A percentile compares a stretch with the other conserved stretches of the same genome.
These are phyloP conservation scores for Melanostoma scalare DNA, from an alignment of 2,888 invertebrate genomes.

Conservation along the genomic window DNA sequence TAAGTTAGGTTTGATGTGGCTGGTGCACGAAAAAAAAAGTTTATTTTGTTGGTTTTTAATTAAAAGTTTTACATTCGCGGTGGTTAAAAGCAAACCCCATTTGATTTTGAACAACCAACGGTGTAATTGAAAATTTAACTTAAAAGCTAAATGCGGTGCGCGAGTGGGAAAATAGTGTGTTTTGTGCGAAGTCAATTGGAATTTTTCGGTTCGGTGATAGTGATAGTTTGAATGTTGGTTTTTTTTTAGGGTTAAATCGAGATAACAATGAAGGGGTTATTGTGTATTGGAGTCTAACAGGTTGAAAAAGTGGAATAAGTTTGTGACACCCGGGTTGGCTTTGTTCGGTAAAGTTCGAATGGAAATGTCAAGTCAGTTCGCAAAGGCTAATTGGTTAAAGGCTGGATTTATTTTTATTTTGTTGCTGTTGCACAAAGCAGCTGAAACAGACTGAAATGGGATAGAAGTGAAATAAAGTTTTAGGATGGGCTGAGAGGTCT, in stretches of 20 bases:
- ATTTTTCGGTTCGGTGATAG: constrained; percentile 59
- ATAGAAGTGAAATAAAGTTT: too few relatives aligned
- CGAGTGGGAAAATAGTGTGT: constrained; percentile 26
- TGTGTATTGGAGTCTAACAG: constrained; percentile 20
- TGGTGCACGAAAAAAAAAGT: constrained; percentile 29
- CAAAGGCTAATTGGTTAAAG: neutral
- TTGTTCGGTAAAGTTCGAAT: constrained; percentile 10
- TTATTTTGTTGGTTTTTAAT: constrained; percentile 72
- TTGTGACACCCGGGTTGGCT: constrained; percentile 28
- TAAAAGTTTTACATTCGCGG: constrained; percentile 61
- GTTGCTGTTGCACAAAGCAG: too few relatives aligned
- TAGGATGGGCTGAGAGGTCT: too few relatives aligned
- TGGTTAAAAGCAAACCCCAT: constrained; percentile 53
- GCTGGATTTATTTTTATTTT: too few relatives aligned
- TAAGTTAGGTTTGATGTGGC: constrained; percentile 15
- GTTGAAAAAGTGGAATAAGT: constrained; percentile 22
- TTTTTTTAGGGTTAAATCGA: neutral
- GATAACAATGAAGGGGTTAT: neutral
- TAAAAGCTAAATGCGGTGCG: constrained; percentile 44
- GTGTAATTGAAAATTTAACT: constrained; percentile 68
- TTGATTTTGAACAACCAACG: constrained; percentile 49
- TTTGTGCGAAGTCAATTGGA: constrained; percentile 67
- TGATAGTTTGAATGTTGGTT: constrained; percentile 60
- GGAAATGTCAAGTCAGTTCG: neutral
- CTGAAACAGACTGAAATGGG: too few relatives aligned